Evolutionary conservation across 2,888 invertebrate species (phyloP).

Genomic region (Dryobotodes eremita): DNA sequence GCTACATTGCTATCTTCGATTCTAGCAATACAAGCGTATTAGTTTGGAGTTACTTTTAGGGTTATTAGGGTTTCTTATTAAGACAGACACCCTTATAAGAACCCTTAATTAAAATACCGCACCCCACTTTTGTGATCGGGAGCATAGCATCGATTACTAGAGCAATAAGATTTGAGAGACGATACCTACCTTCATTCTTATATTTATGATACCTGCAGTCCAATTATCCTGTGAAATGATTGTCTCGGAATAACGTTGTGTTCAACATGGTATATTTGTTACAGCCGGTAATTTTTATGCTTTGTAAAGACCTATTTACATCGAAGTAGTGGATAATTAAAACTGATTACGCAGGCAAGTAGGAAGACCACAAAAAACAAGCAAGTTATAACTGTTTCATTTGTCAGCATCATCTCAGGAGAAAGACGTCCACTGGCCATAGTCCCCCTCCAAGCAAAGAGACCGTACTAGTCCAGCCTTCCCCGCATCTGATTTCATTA

Average conservation of each 20-base stretch:
- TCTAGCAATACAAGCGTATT: neutral
- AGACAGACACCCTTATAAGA: too few species aligned
- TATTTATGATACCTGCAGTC: too few species aligned
- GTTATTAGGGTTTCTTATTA: too few species aligned
- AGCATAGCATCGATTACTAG: neutral
- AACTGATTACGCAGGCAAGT: neutral
- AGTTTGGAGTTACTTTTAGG: neutral
- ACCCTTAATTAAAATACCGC: neutral
- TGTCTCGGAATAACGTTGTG: neutral
- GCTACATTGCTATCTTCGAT: neutral
- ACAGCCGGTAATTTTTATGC: neutral
- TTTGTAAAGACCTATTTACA: neutral
- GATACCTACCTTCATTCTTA: neutral
- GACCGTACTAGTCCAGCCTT: neutral
- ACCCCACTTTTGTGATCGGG: neutral
- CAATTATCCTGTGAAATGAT: neutral
- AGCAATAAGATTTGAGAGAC: neutral
- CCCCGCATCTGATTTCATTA: neutral
- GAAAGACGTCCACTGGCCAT: neutral
- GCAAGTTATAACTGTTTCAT: neutral
- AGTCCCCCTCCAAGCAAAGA: too few species aligned
- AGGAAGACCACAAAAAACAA: too few species aligned
- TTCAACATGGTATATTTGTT: neutral
- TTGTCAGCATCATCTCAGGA: neutral
- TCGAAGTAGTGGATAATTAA: neutral